Evolutionary conservation across 2,888 invertebrate genomes (phyloP), one percentile per base, ranked within the genome.

Genomic region (Mechanitis mazaeus): DNA sequence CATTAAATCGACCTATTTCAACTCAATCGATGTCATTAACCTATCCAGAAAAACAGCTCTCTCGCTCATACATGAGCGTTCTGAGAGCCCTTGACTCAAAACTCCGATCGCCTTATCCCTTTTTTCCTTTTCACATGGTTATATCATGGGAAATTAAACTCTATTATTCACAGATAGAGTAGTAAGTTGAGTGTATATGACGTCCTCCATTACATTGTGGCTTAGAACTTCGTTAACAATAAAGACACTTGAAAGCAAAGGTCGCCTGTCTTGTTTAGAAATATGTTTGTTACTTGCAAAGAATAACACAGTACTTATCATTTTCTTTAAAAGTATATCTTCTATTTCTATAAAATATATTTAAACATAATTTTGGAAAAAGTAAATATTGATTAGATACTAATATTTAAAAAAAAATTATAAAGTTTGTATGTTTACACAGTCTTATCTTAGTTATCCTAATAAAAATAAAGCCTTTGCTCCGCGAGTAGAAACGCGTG

Each of bases 61-160:
- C 54, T 58, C 61, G 46, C 57, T 57, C 61, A 55, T 59, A 63
- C 56, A 62, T 58, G 60, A 66, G 58, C 71, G 69, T 74, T 73
- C 63, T 63, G 65, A 67, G 66, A 59, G 65, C 67, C 69, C 71
- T 75, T 64, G 64, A 70, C 55, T 60, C 69, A 73, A 73, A 71
- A 69, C 67, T 62, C 68, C 68, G 60, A 73, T 72, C 71, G 68
- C 57, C 58, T 64, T 61, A 65, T 63, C 64, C 64, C 63, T 63
- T 65, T 64, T 42, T 63, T 45, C 56, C 59, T 54, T 55, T 60
- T 46, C 59, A 64, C 57, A 47, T 59, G 33, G 38, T 12, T 50
- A 28, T 9, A 56, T 20, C 28, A 38, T 38, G 47, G 31, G 33
- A 60, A 50, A 35, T 55, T 58, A 42, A 45, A 33, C 62, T 58